phyloP scores from a whole-genome alignment of 2,797 vertebrate genomes.

The Sebastes trivittatus region DNA sequence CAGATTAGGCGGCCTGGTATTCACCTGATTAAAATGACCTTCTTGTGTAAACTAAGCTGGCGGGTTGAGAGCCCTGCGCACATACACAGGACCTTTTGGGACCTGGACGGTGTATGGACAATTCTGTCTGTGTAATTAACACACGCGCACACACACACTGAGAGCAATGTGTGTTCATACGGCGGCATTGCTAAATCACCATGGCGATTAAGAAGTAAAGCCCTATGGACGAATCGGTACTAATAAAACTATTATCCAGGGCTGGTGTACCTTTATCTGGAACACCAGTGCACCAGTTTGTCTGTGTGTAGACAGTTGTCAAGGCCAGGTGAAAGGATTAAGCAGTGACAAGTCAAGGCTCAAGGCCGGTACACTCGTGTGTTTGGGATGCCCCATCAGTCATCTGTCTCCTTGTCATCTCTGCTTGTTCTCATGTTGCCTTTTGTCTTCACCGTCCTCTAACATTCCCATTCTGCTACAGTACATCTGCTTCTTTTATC shows the following conservation, averaged over 20 bases:
- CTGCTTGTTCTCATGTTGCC: conserved; percentile 32
- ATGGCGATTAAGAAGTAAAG: conserved; percentile 44
- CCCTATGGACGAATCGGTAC: conserved; percentile 34
- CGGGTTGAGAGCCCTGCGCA: conserved; percentile 43
- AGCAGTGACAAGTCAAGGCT: conserved; percentile 33
- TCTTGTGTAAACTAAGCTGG: conserved; percentile 79
- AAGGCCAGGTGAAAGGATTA: conserved; percentile 58
- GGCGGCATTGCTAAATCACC: conserved; percentile 10
- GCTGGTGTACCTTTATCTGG: background rate
- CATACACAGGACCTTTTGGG: conserved; percentile 60
- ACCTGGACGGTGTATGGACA: conserved; percentile 55
- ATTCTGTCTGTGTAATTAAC: conserved; percentile 61
- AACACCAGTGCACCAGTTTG: background rate
- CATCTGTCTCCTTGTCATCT: conserved; percentile 33
- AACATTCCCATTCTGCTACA: conserved; percentile 3
- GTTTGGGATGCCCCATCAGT: conserved; percentile 37
- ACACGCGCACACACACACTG: conserved; percentile 18
- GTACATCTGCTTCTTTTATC: background rate
- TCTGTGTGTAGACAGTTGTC: conserved; percentile 16
- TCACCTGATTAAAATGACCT: conserved; percentile 83
- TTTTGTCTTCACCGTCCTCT: background rate
- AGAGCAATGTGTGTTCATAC: conserved; percentile 22
- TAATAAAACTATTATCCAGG: conserved; percentile 54
- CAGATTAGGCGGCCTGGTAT: conserved; percentile 80
- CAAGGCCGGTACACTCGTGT: conserved; percentile 30